Percentiles rank a stretch among this genome's conserved stretches.
Conservation (phyloP, 1,140 invertebrate species). For the Heliconius eleuchia region DNA sequence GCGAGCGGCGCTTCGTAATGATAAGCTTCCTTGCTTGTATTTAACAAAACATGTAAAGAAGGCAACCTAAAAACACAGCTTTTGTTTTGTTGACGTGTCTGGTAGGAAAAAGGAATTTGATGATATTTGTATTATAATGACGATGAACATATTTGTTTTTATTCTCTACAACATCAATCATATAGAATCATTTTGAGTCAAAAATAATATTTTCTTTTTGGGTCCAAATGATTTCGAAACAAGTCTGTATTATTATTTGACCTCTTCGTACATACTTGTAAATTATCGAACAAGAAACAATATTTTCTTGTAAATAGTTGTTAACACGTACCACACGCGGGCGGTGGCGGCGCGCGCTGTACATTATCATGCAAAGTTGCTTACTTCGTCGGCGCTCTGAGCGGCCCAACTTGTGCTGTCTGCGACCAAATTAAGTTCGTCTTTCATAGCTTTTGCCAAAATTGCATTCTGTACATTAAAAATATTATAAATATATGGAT, state of each 20-base stretch:
- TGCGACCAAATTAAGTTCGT: slow-evolving; percentile 24
- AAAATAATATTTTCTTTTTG: too few species aligned
- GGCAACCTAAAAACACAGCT: too few species aligned
- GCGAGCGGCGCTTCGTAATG: not conserved
- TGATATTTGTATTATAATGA: too few species aligned
- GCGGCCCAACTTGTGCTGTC: slow-evolving; percentile 20
- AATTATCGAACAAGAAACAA: too few species aligned
- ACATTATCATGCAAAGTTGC: slow-evolving; percentile 28
- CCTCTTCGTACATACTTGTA: too few species aligned
- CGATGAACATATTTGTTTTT: too few species aligned
- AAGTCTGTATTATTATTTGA: too few species aligned
- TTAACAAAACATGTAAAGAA: not conserved
- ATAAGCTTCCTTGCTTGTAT: not conserved
- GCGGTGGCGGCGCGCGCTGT: not conserved
- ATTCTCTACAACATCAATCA: too few species aligned
- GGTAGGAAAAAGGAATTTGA: too few species aligned
- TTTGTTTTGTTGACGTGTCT: too few species aligned
- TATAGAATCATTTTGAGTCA: too few species aligned
- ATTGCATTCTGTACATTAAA: not conserved
- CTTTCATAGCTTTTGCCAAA: not conserved
- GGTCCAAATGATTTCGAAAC: too few species aligned
- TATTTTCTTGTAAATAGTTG: not conserved
- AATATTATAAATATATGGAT: not conserved
- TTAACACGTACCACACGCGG: not conserved
- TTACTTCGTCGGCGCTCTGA: not conserved